Base-by-base conservation (phyloP, 2,888 invertebrate genomes). In the Drosophila fungiperda region DNA sequence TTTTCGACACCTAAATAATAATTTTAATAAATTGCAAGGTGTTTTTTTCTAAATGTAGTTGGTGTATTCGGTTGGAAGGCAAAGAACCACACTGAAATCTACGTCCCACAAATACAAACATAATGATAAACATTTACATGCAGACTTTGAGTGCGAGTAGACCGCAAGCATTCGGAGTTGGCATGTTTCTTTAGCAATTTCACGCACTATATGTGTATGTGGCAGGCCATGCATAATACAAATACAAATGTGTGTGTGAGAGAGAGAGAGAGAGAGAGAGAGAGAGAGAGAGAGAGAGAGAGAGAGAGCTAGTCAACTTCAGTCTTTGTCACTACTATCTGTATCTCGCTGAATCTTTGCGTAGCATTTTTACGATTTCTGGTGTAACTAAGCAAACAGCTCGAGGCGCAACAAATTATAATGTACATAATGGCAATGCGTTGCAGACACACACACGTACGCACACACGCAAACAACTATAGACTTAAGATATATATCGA, bases 331-430 rank as follows among this genome's bases (percentile, higher is more conserved):
- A 53, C 64, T 23, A 42, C 62, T 20, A 42, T 42, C 26, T 60
- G 66, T 58, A 45, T 55, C 38, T 70, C 38, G 42, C 54, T 60
- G 48, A 58, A 64, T 67, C 60, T 69, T 59, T 49, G 61, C 61
- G 57, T 72, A 85, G 78, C 80, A 77, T 80, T 89, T 87, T 89
- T 89, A 86, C 76, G 85, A 87, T 84, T 76, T 68, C 70, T 68
- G 72, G 63, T 74, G 83, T 80, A 78, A 83, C 88, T 88, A 85
- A 77, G 76, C 73, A 78, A 87, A 73, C 76, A 75, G 83, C 86
- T 80, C 50, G 75, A 72, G 87, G 86, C 85, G 73, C 68, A 87
- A 74, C 80, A 89, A 89, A 86, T 89, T 89, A 86, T 87, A 87
- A 84, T 89, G 76, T 79, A 76, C 73, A 81, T 82, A 76, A 76